Conservation (phyloP, 1,140 invertebrate genomes). For the Anastrepha obliqua region DNA sequence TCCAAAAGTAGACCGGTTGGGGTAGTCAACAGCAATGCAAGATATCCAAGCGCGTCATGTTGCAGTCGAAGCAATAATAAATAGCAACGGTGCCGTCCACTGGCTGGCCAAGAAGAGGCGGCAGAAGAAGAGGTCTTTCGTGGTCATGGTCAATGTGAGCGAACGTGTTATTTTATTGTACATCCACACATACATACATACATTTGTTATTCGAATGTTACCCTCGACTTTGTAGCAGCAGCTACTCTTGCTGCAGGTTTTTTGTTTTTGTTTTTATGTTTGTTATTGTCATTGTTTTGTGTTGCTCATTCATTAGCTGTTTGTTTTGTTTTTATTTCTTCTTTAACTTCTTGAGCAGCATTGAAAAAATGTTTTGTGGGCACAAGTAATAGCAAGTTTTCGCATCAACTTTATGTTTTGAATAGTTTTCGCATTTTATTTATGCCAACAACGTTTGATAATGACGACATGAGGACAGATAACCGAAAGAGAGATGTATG, state of each 20-base stretch:
- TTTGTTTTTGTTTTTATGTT: background rate
- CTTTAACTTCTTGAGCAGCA: background rate
- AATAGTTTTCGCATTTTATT: background rate
- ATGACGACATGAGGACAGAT: background rate
- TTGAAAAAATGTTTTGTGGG: background rate
- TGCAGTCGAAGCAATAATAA: background rate
- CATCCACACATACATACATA: background rate
- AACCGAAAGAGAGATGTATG: background rate
- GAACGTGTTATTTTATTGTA: slow-evolving; percentile 40
- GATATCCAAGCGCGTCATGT: background rate
- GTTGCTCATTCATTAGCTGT: background rate
- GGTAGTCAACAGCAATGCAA: slow-evolving; percentile 5
- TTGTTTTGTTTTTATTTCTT: slow-evolving; percentile 3
- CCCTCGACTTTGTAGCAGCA: slow-evolving; percentile 31
- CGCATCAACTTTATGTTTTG: background rate
- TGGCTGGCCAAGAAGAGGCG: background rate
- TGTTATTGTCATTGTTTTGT: background rate
- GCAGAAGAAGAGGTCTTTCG: slow-evolving; percentile 14
- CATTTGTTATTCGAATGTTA: background rate
- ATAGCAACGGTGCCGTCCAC: background rate
- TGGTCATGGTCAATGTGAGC: slow-evolving; percentile 51
- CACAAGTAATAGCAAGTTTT: background rate
- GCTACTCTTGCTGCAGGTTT: background rate
- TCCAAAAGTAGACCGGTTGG: background rate
- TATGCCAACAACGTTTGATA: background rate